Conservation (phyloP, 2,797 vertebrate species). For the Coranthus polyacanthus region DNA sequence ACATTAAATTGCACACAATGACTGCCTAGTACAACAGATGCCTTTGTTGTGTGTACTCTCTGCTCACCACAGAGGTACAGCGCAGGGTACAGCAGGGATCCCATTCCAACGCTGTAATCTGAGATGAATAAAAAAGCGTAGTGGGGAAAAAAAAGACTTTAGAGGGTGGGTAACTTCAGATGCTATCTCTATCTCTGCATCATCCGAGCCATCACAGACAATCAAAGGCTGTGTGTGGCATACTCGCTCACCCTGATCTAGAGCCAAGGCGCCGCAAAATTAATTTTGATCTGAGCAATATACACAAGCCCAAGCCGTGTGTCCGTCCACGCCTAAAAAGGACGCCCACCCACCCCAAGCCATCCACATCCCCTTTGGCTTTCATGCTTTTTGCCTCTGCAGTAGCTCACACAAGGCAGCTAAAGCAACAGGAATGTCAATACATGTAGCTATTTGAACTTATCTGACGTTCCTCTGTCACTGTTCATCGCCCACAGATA, state of each 20-base stretch:
- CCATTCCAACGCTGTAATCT: slow-evolving; percentile 61
- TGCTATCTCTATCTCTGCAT: slow-evolving; percentile 73
- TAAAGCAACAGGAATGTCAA: slow-evolving; percentile 39
- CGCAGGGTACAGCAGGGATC: slow-evolving; percentile 49
- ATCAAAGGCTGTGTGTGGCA: slow-evolving; percentile 76
- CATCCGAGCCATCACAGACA: slow-evolving; percentile 69
- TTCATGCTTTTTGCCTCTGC: slow-evolving; percentile 10
- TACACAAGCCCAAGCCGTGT: slow-evolving; percentile 41
- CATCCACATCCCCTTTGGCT: background rate
- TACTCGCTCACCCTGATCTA: slow-evolving; percentile 54
- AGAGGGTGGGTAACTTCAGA: slow-evolving; percentile 74
- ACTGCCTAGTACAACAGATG: slow-evolving; percentile 71
- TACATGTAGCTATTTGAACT: slow-evolving; percentile 25
- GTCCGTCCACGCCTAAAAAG: slow-evolving; percentile 46
- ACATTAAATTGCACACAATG: slow-evolving; percentile 75
- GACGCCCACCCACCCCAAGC: slow-evolving; percentile 46
- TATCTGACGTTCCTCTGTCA: slow-evolving; percentile 51
- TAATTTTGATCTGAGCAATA: slow-evolving; percentile 71
- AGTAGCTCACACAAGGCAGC: slow-evolving; percentile 5
- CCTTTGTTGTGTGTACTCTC: slow-evolving; percentile 76
- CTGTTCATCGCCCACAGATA: slow-evolving; percentile 45
- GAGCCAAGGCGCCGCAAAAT: slow-evolving; percentile 65
- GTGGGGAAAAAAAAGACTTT: slow-evolving; percentile 40
- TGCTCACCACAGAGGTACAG: slow-evolving; percentile 52
- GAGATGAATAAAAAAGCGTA: slow-evolving; percentile 49